These are phyloP conservation scores for Stomatorhinus ivindoensis DNA, from an alignment of 2,113 vertebrate species.

Conservation along the genomic window DNA sequence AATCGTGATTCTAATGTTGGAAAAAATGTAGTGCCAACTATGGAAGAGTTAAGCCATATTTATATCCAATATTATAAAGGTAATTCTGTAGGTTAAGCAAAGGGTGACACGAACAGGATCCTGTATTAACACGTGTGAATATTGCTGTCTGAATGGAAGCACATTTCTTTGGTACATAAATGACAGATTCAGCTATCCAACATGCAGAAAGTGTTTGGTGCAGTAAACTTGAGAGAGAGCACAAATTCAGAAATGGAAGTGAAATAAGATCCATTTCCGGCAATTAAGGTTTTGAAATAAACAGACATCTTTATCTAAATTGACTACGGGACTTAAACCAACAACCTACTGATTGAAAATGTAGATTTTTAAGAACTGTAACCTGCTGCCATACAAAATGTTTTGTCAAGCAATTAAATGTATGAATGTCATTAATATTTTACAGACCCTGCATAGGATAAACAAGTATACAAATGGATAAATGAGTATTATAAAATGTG, in stretches of 20 bases:
- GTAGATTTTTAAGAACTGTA: neutral
- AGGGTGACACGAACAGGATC: neutral
- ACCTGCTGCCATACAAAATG: neutral
- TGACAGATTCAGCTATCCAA: neutral
- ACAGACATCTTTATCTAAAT: neutral
- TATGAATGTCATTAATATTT: neutral
- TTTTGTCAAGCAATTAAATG: neutral
- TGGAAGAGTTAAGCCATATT: neutral
- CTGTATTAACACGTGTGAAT: neutral
- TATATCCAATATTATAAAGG: neutral
- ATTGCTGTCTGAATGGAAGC: neutral
- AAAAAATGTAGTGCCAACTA: neutral
- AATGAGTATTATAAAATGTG: neutral
- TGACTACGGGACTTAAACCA: neutral
- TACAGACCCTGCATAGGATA: neutral
- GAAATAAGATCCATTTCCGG: neutral
- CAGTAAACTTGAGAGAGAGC: too few relatives aligned
- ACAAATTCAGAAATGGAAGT: neutral
- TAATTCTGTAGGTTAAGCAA: neutral
- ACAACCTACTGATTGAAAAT: neutral
- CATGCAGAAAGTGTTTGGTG: neutral
- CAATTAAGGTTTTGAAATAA: neutral
- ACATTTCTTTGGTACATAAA: neutral
- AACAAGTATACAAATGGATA: neutral
- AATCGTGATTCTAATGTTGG: neutral